phyloP scores from a whole-genome alignment of 2,113 vertebrate genomes.

The Lates calcarifer region DNA sequence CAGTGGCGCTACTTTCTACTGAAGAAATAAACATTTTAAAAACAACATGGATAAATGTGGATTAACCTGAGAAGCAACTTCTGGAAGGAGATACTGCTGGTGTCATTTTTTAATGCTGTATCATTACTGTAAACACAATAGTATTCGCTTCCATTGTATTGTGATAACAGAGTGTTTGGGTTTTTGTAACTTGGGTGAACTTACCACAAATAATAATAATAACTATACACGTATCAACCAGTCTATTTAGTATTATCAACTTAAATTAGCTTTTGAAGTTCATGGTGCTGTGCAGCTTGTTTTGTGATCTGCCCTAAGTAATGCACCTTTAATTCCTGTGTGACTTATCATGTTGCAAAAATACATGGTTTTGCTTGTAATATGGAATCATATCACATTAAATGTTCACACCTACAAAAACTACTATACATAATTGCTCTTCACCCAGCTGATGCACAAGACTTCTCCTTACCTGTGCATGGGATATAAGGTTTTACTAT shows the following conservation, averaged over 20 bases:
- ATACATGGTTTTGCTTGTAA: not conserved
- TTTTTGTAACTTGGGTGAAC: not conserved
- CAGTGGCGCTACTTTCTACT: not conserved
- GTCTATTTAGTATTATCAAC: not conserved
- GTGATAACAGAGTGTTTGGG: not conserved
- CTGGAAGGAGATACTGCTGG: not conserved
- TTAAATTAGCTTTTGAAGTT: not conserved
- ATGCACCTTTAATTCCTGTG: too few relatives aligned
- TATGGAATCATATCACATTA: not conserved
- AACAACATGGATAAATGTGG: not conserved
- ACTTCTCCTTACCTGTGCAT: not conserved
- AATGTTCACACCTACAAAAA: not conserved
- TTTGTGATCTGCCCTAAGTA: not conserved
- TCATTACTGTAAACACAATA: not conserved
- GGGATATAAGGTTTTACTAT: not conserved
- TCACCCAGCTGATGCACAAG: not conserved
- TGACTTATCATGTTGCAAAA: not conserved
- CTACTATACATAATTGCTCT: not conserved
- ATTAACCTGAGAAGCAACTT: not conserved
- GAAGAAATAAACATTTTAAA: not conserved
- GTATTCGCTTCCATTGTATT: not conserved
- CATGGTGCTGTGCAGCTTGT: too few relatives aligned
- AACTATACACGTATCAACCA: not conserved
- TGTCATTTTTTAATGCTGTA: too few relatives aligned
- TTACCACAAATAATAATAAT: not conserved